Percentiles rank a stretch among this genome's conserved stretches.
Evolutionary conservation across 2,113 vertebrate species (phyloP).

Genomic region (Oreochromis spilurus): DNA sequence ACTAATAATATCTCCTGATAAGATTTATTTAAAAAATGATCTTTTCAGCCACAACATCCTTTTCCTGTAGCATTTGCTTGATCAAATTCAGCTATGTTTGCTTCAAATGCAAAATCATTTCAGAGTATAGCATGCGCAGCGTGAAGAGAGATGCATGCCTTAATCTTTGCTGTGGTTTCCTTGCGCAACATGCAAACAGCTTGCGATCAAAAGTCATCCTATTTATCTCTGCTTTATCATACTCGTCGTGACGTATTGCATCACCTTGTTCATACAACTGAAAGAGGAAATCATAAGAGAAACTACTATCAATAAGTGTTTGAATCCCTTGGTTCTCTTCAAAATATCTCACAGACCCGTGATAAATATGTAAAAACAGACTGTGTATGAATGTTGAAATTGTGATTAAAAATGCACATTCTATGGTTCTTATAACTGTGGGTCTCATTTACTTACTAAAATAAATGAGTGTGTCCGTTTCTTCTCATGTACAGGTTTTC

Average conservation of each 20-base stretch:
- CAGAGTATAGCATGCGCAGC: not conserved
- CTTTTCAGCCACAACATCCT: not conserved
- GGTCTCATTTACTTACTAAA: not conserved
- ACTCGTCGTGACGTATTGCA: not conserved
- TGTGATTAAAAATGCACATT: not conserved
- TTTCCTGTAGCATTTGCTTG: not conserved
- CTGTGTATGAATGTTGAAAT: not conserved
- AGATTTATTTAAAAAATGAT: fast-evolving
- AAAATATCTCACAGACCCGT: not conserved
- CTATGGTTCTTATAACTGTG: not conserved
- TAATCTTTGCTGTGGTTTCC: not conserved
- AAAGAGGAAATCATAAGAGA: not conserved
- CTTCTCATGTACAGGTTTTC: not conserved
- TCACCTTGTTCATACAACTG: not conserved
- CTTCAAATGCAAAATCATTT: not conserved
- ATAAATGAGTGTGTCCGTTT: not conserved
- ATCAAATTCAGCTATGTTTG: not conserved
- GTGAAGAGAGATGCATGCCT: not conserved
- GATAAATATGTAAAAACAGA: not conserved
- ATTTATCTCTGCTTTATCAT: not conserved
- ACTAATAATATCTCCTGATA: not conserved
- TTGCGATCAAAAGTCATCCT: not conserved
- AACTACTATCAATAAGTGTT: not conserved
- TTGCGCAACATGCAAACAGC: not conserved
- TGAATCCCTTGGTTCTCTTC: not conserved